Evolutionary conservation across 1,140 invertebrate genomes (phyloP).

Genomic region (Cydia pomonella): DNA sequence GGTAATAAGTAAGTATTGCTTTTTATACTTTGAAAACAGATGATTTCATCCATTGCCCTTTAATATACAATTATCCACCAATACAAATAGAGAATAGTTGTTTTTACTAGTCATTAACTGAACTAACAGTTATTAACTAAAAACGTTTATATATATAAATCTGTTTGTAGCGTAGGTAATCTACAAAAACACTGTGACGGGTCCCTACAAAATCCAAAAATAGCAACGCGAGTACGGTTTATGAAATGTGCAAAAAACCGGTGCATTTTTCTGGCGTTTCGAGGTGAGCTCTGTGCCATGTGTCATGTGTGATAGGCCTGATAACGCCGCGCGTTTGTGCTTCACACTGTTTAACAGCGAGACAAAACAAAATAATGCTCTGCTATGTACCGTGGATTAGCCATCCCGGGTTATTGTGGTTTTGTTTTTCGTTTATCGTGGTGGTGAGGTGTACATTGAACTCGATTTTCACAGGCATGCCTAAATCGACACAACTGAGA

Average conservation of each 20-base stretch:
- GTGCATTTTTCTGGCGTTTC: constrained; percentile 27
- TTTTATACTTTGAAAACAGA: no score
- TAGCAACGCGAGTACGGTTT: neutral
- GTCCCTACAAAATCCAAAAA: neutral
- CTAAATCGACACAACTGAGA: neutral
- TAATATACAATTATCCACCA: no score
- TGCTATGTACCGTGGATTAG: neutral
- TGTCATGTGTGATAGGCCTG: constrained; percentile 16
- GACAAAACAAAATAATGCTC: neutral
- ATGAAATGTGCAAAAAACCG: neutral
- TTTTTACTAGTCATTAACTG: no score
- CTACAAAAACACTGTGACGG: neutral
- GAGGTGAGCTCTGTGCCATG: neutral
- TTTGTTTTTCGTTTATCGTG: neutral
- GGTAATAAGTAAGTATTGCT: no score
- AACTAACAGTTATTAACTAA: no score
- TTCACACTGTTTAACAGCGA: constrained; percentile 19
- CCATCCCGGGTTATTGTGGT: neutral
- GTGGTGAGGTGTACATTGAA: no score
- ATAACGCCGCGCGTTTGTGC: constrained; percentile 13
- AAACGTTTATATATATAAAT: no score
- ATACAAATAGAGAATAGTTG: no score
- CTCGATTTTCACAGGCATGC: no score
- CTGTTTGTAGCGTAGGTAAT: neutral
- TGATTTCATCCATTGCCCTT: no score